Evolutionary conservation across 2,888 invertebrate species (phyloP).

Genomic region (Agriopis leucophaearia): DNA sequence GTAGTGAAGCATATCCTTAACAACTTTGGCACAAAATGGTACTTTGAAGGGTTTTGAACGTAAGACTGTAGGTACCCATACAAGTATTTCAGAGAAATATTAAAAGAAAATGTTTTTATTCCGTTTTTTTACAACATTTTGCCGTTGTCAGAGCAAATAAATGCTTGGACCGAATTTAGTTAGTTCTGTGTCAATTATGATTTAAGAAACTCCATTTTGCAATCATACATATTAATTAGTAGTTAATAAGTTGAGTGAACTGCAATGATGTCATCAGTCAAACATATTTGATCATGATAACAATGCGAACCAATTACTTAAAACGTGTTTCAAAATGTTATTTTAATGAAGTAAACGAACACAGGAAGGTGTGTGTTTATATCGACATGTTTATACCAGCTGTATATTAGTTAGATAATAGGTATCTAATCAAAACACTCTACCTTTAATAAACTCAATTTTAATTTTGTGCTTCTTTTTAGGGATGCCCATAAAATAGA

Average conservation of each 20-base stretch:
- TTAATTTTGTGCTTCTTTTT: background rate
- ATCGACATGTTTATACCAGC: background rate
- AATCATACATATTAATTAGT: background rate
- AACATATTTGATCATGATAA: background rate
- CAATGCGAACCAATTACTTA: slow-evolving; percentile 4
- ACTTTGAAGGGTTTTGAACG: too few species aligned
- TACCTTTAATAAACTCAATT: background rate
- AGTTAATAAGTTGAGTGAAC: background rate
- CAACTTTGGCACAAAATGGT: too few species aligned
- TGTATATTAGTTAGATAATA: slow-evolving; percentile 2
- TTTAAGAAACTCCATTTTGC: background rate
- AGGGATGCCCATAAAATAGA: background rate
- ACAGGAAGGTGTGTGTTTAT: background rate
- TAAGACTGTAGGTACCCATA: too few species aligned
- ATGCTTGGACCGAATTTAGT: too few species aligned
- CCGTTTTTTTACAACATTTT: too few species aligned
- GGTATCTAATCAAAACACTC: background rate
- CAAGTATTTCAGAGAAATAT: too few species aligned
- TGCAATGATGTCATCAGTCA: background rate
- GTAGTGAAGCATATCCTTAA: too few species aligned
- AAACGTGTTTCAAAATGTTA: background rate
- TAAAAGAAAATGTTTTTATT: too few species aligned
- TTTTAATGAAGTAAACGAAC: background rate
- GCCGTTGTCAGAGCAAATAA: too few species aligned
- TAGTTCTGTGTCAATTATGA: too few species aligned